Base-by-base conservation (phyloP, 2,888 invertebrate species). In the Orthonevra nobilis region DNA sequence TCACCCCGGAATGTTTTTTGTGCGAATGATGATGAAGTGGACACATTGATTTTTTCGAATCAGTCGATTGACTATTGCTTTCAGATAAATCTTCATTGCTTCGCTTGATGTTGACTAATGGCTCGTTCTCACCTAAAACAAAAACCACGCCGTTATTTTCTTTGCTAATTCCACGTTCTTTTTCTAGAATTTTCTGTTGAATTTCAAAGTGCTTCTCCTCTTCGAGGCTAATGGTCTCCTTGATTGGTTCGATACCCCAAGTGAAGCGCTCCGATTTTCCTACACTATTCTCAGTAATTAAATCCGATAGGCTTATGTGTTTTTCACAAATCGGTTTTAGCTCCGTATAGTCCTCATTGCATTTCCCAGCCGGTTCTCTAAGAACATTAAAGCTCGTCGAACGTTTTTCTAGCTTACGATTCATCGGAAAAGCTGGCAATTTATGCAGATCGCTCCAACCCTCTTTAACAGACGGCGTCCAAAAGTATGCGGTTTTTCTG, bases 51-150 rank as follows among this genome's bases (percentile, higher is more conserved):
- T 81, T 81, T 14, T 60, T 81, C 1, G 32, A 3, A n/a, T 56
- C 50, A 2, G 4, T 46, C 1, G 61, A 36, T n/a, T 69, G 63
- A 12, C 10, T 72, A 12, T 30, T 15, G 10, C 26, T 12, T 48
- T 82, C 69, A 1, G 82, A 81, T 20, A 87, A 83, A 84, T 87
- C 86, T 81, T 92, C 87, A 44, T 81, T 86, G 73, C 86, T 89
- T 75, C 86, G 89, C 83, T 93, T 93, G 42, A 94, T 85, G 38
- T 92, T 92, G 2, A 93, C 90, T 32, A 94, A 85, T 83, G 92
- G 91, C 81, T 94, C 94, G 84, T 93, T 91, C 66, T 94, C 94
- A 14, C 94, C 94, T 44, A 94, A 86, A 2, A 94, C 92, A 86
- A 94, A 94, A 5, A 94, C 89, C 0, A 94, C 94, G 23, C 87